These are phyloP conservation scores for Sebastes variabilis DNA, from an alignment of 2,797 vertebrate species.

Conservation along the genomic window DNA sequence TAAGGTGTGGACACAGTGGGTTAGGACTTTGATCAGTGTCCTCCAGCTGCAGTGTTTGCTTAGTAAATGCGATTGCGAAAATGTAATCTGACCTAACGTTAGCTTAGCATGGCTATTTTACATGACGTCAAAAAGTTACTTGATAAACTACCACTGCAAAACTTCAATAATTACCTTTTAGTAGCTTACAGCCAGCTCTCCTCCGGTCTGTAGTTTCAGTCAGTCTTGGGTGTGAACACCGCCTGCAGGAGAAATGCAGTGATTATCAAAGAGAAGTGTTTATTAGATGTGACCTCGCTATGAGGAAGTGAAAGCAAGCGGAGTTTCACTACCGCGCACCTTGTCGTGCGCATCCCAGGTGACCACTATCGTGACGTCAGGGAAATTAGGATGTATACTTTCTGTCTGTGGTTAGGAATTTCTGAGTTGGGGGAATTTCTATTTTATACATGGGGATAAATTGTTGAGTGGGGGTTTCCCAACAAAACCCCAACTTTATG, in stretches of 20 bases:
- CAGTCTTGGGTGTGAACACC: neutral
- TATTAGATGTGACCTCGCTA: conserved; percentile 19
- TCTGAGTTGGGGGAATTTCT: no score
- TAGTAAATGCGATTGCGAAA: neutral
- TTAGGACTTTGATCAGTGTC: neutral
- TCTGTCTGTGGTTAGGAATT: no score
- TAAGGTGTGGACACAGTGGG: neutral
- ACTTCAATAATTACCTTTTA: conserved; percentile 6
- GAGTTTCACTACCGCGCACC: neutral
- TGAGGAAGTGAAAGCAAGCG: conserved; percentile 42
- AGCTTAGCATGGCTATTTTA: conserved; percentile 34
- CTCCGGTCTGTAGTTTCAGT: neutral
- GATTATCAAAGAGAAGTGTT: neutral
- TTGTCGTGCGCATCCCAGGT: neutral
- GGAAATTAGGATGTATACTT: no score
- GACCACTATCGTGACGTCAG: neutral
- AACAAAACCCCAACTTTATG: neutral
- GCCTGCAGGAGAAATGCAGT: neutral
- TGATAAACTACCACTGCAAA: neutral
- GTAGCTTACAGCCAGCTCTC: neutral
- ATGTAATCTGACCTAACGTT: neutral
- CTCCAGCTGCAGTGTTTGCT: no score
- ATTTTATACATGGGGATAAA: no score
- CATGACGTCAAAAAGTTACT: neutral
- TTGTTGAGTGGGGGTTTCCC: neutral